Conservation (phyloP, 2,888 invertebrate genomes). For the Baccha elongata region DNA sequence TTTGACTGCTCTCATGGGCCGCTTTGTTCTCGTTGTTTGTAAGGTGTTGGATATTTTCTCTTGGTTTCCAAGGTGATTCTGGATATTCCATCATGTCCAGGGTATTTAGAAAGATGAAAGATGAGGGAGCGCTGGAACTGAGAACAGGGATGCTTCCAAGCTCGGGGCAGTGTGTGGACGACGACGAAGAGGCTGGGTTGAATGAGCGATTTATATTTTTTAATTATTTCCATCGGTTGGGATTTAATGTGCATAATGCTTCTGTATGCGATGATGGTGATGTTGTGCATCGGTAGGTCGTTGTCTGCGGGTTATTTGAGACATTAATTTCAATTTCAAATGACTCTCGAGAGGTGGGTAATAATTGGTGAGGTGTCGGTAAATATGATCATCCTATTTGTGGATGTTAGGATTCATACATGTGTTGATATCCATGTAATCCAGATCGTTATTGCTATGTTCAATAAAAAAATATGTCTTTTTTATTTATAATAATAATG, state of each 20-base stretch:
- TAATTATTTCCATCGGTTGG: slow-evolving; percentile 71
- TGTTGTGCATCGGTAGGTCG: background rate
- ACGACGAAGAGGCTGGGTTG: slow-evolving; percentile 66
- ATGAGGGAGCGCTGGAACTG: slow-evolving; percentile 62
- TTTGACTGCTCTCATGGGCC: slow-evolving; percentile 47
- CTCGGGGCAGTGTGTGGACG: slow-evolving; percentile 45
- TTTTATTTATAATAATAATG: too few species aligned
- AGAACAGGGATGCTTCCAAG: slow-evolving; percentile 26
- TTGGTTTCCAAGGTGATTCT: slow-evolving; percentile 15
- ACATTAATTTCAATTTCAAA: slow-evolving; percentile 73
- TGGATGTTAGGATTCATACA: slow-evolving; percentile 40
- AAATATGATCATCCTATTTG: slow-evolving; percentile 69
- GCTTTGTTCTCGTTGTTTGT: slow-evolving; percentile 15
- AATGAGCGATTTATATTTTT: slow-evolving; percentile 73
- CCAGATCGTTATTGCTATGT: slow-evolving; percentile 42
- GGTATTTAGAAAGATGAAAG: slow-evolving; percentile 73
- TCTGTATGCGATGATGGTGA: slow-evolving; percentile 50
- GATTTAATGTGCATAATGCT: slow-evolving; percentile 64
- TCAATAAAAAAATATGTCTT: slow-evolving; percentile 64
- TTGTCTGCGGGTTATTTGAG: slow-evolving; percentile 70
- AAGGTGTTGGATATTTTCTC: slow-evolving; percentile 9
- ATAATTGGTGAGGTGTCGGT: slow-evolving; percentile 68
- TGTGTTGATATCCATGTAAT: slow-evolving; percentile 24
- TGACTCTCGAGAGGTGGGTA: slow-evolving; percentile 66
- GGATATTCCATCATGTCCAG: slow-evolving; percentile 50